Evolutionary conservation across 1,140 invertebrate genomes (phyloP), one percentile per base, ranked within the genome.

Genomic region (Platorchestia sp.): DNA sequence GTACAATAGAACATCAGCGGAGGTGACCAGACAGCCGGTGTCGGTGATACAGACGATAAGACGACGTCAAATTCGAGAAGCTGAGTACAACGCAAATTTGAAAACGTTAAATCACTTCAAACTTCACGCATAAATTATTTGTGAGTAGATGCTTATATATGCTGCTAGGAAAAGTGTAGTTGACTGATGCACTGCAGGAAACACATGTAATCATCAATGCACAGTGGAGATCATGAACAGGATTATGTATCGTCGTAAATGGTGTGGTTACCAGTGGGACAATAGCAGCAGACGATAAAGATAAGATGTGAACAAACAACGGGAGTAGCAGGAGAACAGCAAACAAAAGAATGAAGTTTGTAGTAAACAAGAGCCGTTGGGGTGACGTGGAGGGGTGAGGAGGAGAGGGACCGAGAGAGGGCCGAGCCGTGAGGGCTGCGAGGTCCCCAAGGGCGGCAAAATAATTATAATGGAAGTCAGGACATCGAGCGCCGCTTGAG

Each of bases 391-490:
- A 44, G 87, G 87, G 44, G 87, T 45, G 41, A 90, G 44, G 5
- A 90, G 14, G 41, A 42, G 42, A 41, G 87, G 87, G 87, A 90
- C 19, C 42, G 87, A 43, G 87, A 5, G 87, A 42, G 41, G 36
- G 87, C 41, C 41, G 7, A 41, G 87, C 41, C 41, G 41, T 90
- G 87, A 90, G 87, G 87, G 87, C 36, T 90, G 87, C 42, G 44
- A 42, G 22, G 87, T 90, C 87, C 87, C 87, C 3, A 42, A 41
- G 27, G 87, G 87, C 87, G 42, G 19, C 41, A 90, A 90, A 90
- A 90, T 90, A 90, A 90, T 90, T 90, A 90, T 90, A 90, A 90
- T 90, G 87, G 87, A 90, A 90, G 87, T 90, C 10, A 90, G 87
- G 41, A 42, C 41, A 42, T 3, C 41, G 59, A 36, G 14, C 14